Conservation (phyloP, 1,140 invertebrate species). For the Ganaspis sp. region DNA sequence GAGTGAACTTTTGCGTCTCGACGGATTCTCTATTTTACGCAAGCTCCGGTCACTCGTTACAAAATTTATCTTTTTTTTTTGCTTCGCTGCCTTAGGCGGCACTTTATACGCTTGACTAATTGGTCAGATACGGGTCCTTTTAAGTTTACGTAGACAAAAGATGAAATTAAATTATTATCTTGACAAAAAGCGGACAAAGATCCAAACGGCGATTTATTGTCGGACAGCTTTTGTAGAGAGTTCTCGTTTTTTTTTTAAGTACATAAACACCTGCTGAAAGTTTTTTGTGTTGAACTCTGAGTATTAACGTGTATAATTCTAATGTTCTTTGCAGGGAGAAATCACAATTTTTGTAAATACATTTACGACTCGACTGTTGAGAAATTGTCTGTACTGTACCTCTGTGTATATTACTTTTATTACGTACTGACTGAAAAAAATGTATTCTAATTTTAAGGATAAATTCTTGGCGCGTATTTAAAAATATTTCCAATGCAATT, state of each 20-base stretch:
- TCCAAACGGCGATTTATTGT: not conserved
- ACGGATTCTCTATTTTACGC: slow-evolving; percentile 45
- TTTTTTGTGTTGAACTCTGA: not conserved
- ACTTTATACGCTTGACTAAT: slow-evolving; percentile 33
- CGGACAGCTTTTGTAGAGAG: not conserved
- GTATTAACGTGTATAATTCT: slow-evolving; percentile 10
- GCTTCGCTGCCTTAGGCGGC: not conserved
- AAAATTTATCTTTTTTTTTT: slow-evolving; percentile 26
- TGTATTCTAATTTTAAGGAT: too few relatives aligned
- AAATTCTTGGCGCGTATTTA: too few relatives aligned
- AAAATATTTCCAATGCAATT: too few relatives aligned
- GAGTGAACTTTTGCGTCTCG: slow-evolving; percentile 47
- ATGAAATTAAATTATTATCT: not conserved
- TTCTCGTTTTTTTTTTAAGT: too few relatives aligned
- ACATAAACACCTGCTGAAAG: not conserved
- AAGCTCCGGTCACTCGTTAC: slow-evolving; percentile 20
- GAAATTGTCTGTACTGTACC: too few relatives aligned
- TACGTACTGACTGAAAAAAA: too few relatives aligned
- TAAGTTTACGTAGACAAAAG: not conserved
- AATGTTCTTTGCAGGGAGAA: not conserved
- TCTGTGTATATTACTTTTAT: too few relatives aligned
- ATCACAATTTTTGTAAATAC: not conserved
- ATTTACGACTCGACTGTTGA: too few relatives aligned
- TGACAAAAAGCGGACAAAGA: not conserved
- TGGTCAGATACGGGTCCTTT: not conserved